Conservation (phyloP, 2,113 vertebrate species). For the Amblyornis subalaris region DNA sequence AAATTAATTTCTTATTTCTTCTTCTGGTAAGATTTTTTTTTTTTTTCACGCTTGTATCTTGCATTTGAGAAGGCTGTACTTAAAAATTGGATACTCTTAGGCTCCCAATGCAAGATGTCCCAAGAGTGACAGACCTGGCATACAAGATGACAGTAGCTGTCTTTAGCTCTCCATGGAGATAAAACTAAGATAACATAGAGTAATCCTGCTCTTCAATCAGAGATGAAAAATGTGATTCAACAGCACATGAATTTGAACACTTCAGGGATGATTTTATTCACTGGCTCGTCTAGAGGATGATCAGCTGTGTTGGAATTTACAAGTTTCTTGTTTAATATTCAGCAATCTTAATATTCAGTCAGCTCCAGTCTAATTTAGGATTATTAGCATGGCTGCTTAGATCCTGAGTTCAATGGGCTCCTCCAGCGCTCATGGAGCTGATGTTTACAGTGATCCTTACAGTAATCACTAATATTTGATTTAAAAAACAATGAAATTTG, state of each 20-base stretch:
- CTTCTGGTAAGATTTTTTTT: not conserved
- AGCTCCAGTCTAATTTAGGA: not conserved
- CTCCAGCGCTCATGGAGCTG: not conserved
- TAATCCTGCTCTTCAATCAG: constrained; percentile 23
- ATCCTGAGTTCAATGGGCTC: not conserved
- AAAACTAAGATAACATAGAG: not conserved
- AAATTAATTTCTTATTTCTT: not conserved
- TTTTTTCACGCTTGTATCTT: not conserved
- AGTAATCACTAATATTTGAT: constrained; percentile 19
- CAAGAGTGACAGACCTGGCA: not conserved
- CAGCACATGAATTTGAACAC: not conserved
- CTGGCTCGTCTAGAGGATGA: not conserved
- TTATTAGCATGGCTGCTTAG: not conserved
- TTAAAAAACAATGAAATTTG: not conserved
- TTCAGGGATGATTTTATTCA: constrained; percentile 1
- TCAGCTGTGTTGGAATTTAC: not conserved
- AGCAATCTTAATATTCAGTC: not conserved
- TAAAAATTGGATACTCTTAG: not conserved
- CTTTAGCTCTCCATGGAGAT: constrained; percentile 9
- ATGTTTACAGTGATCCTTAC: not conserved
- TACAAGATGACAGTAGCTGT: not conserved
- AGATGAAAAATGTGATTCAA: constrained; percentile 2
- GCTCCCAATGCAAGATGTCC: not conserved
- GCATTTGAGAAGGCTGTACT: not conserved
- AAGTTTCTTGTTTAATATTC: constrained; percentile 4